Percentiles rank a stretch among this genome's conserved stretches.
Evolutionary conservation across 2,888 invertebrate genomes (phyloP).

Genomic region (Alsophila aescularia): DNA sequence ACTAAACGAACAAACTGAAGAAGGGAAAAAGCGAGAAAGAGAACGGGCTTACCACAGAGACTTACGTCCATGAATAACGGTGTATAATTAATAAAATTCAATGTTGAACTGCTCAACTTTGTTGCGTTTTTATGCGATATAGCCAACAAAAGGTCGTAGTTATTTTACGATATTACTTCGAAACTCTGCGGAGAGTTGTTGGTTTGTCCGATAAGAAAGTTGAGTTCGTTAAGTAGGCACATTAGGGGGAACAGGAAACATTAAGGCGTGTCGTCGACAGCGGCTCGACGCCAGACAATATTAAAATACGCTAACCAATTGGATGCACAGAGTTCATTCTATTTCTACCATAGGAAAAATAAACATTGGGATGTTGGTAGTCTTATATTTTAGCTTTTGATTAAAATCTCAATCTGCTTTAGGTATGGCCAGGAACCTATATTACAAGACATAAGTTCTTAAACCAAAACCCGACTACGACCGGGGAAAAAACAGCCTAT

Average conservation of each 20-base stretch:
- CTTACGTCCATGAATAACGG: neutral
- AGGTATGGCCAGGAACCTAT: too few relatives aligned
- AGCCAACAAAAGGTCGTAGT: constrained; percentile 54
- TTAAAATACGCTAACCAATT: constrained; percentile 80
- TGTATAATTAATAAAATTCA: constrained; percentile 19
- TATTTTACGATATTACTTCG: constrained; percentile 67
- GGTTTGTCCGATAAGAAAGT: constrained; percentile 80
- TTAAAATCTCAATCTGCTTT: too few relatives aligned
- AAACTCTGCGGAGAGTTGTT: constrained; percentile 65
- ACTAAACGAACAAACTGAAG: too few relatives aligned
- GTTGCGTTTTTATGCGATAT: constrained; percentile 45
- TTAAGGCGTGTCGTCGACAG: constrained; percentile 72
- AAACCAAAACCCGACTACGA: too few relatives aligned
- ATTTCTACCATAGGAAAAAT: constrained; percentile 51
- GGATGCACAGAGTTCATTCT: constrained; percentile 66
- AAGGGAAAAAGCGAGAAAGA: too few relatives aligned
- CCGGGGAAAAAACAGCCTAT: too few relatives aligned
- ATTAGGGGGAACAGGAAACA: constrained; percentile 80
- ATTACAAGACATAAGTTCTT: too few relatives aligned
- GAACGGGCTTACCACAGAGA: too few relatives aligned
- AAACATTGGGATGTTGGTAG: constrained; percentile 1
- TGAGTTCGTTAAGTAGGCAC: constrained; percentile 81
- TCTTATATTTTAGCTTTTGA: neutral
- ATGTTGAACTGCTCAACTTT: constrained; percentile 24
- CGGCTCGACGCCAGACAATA: constrained; percentile 76